Evolutionary conservation across 2,888 invertebrate genomes (phyloP).

Genomic region (Tromatobia lineatoria): DNA sequence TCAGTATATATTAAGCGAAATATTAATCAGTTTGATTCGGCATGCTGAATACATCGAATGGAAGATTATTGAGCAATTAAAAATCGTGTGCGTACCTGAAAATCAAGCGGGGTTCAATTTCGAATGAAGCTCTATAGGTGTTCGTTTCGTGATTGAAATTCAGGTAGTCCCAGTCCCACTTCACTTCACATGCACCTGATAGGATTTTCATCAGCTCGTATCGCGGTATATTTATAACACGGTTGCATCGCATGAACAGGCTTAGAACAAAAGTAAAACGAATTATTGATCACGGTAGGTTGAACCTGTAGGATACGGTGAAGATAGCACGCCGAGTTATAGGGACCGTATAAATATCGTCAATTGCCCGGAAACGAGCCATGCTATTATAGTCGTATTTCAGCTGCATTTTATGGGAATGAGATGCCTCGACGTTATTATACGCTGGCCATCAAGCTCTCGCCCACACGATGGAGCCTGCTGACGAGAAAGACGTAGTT

Average conservation of each 20-base stretch:
- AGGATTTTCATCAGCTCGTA: slow-evolving; percentile 8
- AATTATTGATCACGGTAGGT: slow-evolving; percentile 10
- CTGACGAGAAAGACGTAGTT: neutral
- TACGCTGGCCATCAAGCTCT: slow-evolving; percentile 29
- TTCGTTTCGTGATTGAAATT: neutral
- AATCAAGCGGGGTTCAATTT: neutral
- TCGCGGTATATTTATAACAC: neutral
- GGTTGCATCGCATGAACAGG: neutral
- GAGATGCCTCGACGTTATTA: slow-evolving; percentile 44
- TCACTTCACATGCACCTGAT: slow-evolving; percentile 1
- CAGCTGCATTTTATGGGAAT: slow-evolving; percentile 18
- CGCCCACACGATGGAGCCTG: slow-evolving; percentile 19
- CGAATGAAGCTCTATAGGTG: neutral
- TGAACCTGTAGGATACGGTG: neutral
- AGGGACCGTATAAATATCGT: slow-evolving; percentile 23
- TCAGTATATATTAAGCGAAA: neutral
- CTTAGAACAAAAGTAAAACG: neutral
- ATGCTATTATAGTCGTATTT: slow-evolving; percentile 30
- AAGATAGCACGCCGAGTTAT: neutral
- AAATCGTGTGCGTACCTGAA: neutral
- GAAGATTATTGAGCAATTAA: neutral
- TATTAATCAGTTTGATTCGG: neutral
- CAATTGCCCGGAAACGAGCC: slow-evolving; percentile 14
- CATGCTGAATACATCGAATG: neutral
- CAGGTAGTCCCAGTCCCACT: neutral